phyloP scores from a whole-genome alignment of 2,113 vertebrate species.

The Chelonoidis abingdonii region DNA sequence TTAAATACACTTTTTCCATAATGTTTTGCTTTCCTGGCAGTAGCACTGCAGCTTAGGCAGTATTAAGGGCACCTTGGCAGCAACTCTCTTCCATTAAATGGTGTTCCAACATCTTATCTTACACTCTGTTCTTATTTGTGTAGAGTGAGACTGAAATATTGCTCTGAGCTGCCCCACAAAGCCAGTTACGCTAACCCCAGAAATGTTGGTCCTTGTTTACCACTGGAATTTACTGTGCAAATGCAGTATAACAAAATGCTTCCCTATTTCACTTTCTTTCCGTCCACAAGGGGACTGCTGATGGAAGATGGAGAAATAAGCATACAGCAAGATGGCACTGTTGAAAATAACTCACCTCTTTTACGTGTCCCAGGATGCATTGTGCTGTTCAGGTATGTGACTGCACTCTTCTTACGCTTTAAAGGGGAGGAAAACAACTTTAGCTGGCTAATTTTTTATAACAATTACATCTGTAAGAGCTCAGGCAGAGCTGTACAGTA shows the following conservation, averaged over 20 bases:
- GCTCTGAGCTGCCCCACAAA: conserved; percentile 8
- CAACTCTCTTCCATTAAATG: conserved; percentile 13
- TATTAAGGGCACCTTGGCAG: conserved; percentile 43
- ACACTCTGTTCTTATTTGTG: background rate
- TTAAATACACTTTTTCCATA: conserved; percentile 20
- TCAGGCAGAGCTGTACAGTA: conserved; percentile 3
- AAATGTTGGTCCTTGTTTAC: conserved; percentile 15
- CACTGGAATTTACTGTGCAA: background rate
- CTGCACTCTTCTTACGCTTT: conserved; percentile 97
- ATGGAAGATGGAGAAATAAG: conserved; percentile 14
- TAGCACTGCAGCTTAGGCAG: conserved; percentile 28
- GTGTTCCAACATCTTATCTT: conserved; percentile 21
- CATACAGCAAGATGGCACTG: conserved; percentile 7
- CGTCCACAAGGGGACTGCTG: conserved; percentile 9
- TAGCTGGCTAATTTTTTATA: background rate
- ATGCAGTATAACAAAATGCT: background rate
- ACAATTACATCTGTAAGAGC: background rate
- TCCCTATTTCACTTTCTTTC: background rate
- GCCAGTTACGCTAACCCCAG: conserved; percentile 7
- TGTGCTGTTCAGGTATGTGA: conserved; percentile 98
- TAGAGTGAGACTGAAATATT: conserved; percentile 34
- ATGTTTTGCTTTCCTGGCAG: background rate
- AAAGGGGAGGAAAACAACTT: conserved; percentile 53
- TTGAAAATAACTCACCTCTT: conserved; percentile 88
- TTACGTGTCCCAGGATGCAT: conserved; percentile 96